phyloP scores from a whole-genome alignment of 2,113 vertebrate species.

The Amphiprion ocellaris region DNA sequence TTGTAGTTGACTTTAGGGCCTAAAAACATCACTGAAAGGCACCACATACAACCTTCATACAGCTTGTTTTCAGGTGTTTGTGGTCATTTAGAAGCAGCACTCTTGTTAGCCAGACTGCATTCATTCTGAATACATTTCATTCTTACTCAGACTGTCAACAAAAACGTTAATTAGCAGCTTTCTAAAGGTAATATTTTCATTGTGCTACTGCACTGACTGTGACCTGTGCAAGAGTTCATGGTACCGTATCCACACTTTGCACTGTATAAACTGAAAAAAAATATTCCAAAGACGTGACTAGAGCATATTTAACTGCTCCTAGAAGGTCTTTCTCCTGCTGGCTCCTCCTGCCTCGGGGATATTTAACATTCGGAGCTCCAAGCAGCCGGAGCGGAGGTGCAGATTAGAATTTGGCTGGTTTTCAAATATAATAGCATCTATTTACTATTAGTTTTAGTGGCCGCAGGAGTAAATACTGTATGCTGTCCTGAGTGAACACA shows the following conservation, averaged over 20 bases:
- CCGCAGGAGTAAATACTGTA: constrained; percentile 7
- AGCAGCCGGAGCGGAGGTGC: background rate
- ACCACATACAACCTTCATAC: background rate
- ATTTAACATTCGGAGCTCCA: constrained; percentile 8
- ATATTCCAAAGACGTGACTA: too few relatives aligned
- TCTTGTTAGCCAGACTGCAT: background rate
- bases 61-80: constrained; percentile 1
- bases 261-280: too few relatives aligned
- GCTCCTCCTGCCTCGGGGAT: background rate
- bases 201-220: too few relatives aligned
- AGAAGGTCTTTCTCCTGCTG: background rate
- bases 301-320: constrained; percentile 1
- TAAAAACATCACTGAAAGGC: background rate
- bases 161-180: background rate
- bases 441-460: background rate
- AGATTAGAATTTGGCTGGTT: background rate
- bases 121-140: too few relatives aligned
- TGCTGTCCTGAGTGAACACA: constrained; percentile 5
- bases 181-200: too few relatives aligned
- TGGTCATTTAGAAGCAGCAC: constrained; percentile 7
- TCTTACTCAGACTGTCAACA: background rate
- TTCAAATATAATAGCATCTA: constrained; percentile 13
- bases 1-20: background rate
- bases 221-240: background rate
- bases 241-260: background rate